Base-by-base conservation (phyloP, 2,888 invertebrate genomes). In the Liopterus haemorrhoidalis region DNA sequence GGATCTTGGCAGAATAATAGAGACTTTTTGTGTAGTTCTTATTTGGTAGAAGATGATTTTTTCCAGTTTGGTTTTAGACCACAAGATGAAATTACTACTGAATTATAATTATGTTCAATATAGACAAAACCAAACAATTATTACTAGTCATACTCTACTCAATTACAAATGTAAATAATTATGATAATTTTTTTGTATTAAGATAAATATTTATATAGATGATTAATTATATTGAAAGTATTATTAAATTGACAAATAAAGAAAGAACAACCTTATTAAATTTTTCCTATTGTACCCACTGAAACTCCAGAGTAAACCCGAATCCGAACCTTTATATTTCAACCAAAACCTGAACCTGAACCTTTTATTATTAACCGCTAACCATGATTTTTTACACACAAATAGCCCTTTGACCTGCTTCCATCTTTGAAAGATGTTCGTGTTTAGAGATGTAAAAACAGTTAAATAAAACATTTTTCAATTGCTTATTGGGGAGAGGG, bases 41-140 rank as follows among this genome's bases (percentile, higher is more conserved):
- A 81, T 35, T 82, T 82, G 76, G 66, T 83, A 46, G 87, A 85
- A 59, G 85, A 88, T 59, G 88, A 88, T 67, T 83, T 86, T 62
- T 82, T 83, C 58, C 84, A 85, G 63, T 76, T 89, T 66, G 86
- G 87, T 46, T 85, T 86, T 66, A 75, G 89, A 59, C 89, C 89
- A 36, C 89, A 89, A 70, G 89, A 89, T 68, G 88, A 89, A 71
- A 84, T 88, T 57, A 88, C 88, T 59, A 88, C 88, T 59, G 88
- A 88, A 74, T 76, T 87, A 67, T 88, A 72, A 67, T 46, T 19
- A 18, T 42, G 11, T n/a, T 41, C 15, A 27, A 27, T 15, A 32
- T n/a, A n/a, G n/a, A n/a, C 46, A 12, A 44, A 36, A 49, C 46
- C 52, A 49, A 49, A 47, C 44, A 46, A 36, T 48, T 45, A 14